Evolutionary conservation across 2,797 vertebrate species (phyloP), one percentile per base, ranked within the genome.

Genomic region (Sebastes minor): DNA sequence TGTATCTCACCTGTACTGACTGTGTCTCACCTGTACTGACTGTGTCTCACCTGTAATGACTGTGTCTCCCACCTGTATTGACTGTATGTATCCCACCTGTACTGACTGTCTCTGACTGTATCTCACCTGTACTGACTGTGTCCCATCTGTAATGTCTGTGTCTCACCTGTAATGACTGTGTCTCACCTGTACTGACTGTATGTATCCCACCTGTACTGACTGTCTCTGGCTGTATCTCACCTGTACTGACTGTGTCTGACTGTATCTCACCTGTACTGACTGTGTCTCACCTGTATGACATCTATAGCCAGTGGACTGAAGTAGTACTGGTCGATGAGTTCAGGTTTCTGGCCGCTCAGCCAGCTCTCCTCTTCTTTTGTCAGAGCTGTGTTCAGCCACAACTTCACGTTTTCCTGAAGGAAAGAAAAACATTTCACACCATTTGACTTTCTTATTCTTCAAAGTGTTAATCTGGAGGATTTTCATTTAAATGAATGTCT

Each of bases 271-370:
- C 35, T 56, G 73, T n/a, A 52, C 20, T 55, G 30, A 8, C n/a
- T 46, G 32, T 6, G 33, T 27, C 71, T 71, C 82, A 99, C 98
- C 96, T 97, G 96, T 74, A 98, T 95, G 84, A 96, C 86, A 60
- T 98, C 96, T 3, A 97, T 89, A 38, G 96, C 95, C 59, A 99
- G 92, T 6, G 96, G 95, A 25, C 96, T 97, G 92, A 97, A 96
- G 89, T 89, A 96, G 88, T 85, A 94, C 0, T 88, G 86, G 8
- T 97, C 95, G 2, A 97, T 66, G 70, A 92, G 88, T 57, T 96
- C 95, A 1, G 96, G 97, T 38, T 83, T 89, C 14, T 49, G 42
- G 8, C 91, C 95, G 42, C 86, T 88, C 85, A 84, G 87, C 97
- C 97, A 98, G 28, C 20, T 87, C 52, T 94, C 81, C 5, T 95